Percentiles rank a stretch among this genome's conserved stretches.
Evolutionary conservation across 2,113 vertebrate species (phyloP).

Genomic region (Coptodon bakossiorum): DNA sequence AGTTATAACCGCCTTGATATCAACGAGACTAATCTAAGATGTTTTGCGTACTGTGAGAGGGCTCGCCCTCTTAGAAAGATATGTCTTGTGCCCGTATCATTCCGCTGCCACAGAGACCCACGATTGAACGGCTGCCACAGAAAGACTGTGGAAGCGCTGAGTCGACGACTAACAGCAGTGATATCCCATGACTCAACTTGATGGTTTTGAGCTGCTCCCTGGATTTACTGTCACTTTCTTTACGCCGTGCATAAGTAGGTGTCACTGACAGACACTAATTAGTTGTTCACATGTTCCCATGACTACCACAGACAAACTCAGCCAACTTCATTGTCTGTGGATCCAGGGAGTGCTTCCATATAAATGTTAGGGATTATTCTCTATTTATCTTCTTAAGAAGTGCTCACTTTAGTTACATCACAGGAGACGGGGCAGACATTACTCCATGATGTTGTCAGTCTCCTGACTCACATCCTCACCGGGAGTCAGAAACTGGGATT

Average conservation of each 20-base stretch:
- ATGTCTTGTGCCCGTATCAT: neutral
- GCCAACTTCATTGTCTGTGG: neutral
- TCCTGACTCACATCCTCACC: neutral
- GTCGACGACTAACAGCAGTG: neutral
- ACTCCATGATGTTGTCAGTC: neutral
- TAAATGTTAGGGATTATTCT: neutral
- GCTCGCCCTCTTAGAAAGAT: neutral
- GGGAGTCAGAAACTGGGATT: neutral
- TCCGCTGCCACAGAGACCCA: neutral
- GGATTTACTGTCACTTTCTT: neutral
- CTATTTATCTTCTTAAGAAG: neutral
- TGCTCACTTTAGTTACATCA: neutral
- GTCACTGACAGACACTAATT: neutral
- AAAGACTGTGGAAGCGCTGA: neutral
- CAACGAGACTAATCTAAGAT: neutral
- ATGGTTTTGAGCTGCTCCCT: neutral
- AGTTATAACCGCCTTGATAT: neutral
- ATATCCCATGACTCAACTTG: neutral
- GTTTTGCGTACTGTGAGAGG: neutral
- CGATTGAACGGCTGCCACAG: neutral
- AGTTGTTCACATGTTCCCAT: neutral
- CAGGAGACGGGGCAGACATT: neutral
- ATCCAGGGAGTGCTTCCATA: neutral
- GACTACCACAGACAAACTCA: neutral
- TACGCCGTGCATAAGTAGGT: neutral